These are phyloP conservation scores for Botrylloides violaceus DNA, from an alignment of 23 tunicate genomes.

Conservation along the genomic window DNA sequence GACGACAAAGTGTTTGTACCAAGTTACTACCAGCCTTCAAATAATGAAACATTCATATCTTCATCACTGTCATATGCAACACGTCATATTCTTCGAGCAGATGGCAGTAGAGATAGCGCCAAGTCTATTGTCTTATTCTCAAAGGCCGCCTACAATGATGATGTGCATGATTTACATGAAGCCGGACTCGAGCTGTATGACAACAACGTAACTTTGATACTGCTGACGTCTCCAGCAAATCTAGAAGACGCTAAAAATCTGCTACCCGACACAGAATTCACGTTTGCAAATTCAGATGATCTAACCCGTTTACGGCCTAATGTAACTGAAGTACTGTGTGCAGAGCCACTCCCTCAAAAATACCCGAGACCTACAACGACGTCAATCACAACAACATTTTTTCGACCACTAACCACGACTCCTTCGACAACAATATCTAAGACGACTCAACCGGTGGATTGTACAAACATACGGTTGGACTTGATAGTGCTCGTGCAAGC, in stretches of 20 bases:
- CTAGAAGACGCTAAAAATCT: slow-evolving; percentile 10
- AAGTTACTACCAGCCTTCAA: neutral
- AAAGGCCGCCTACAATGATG: slow-evolving; percentile 10
- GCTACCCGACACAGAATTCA: neutral
- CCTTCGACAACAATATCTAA: neutral
- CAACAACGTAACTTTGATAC: slow-evolving; percentile 8
- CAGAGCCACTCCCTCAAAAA: neutral
- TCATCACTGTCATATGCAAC: slow-evolving; percentile 18
- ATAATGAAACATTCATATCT: neutral
- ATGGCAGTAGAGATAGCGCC: slow-evolving; percentile 6
- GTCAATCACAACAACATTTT: neutral
- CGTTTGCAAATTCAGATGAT: slow-evolving; percentile 18
- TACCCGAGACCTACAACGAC: neutral
- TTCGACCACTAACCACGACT: neutral
- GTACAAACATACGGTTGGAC: neutral
- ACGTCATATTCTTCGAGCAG: slow-evolving; percentile 8
- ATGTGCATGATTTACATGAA: neutral
- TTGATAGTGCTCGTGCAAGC: slow-evolving; percentile 3
- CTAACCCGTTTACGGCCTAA: neutral
- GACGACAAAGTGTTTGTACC: slow-evolving; percentile 2
- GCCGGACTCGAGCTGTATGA: slow-evolving; percentile 6
- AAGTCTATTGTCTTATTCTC: slow-evolving; percentile 23
- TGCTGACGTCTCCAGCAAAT: slow-evolving; percentile 7
- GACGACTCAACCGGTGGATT: neutral
- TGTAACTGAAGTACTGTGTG: slow-evolving; percentile 12